phyloP scores from a whole-genome alignment of 2,888 invertebrate genomes.

The Lasioglossum villosulum region DNA sequence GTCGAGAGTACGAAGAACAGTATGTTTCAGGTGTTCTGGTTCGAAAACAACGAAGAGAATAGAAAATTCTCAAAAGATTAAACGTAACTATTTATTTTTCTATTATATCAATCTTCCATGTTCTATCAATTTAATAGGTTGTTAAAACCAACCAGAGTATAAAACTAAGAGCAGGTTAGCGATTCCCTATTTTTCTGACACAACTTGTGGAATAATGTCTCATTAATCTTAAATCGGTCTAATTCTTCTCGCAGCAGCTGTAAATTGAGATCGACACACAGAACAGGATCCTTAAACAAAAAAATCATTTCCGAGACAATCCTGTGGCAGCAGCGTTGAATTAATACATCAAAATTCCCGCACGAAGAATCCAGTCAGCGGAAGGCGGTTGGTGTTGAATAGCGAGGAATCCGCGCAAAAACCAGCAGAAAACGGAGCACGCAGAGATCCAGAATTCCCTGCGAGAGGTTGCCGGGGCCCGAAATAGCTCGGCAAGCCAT shows the following conservation, averaged over 20 bases:
- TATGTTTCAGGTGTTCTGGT: background rate
- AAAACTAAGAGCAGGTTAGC: too few relatives aligned
- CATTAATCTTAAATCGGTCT: too few relatives aligned
- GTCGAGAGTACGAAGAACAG: background rate
- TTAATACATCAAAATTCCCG: background rate
- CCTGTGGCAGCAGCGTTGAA: background rate
- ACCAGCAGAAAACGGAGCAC: background rate
- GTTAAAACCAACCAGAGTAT: too few relatives aligned
- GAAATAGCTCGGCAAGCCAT: background rate
- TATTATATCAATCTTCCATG: too few relatives aligned
- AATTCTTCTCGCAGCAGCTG: too few relatives aligned
- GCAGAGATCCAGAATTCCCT: background rate
- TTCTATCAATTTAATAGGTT: background rate
- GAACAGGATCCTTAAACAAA: background rate
- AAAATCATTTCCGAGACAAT: background rate
- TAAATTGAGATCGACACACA: background rate
- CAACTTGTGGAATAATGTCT: too few relatives aligned
- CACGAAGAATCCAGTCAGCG: background rate
- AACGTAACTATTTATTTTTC: too few relatives aligned
- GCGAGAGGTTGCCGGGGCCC: background rate
- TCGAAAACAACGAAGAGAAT: background rate
- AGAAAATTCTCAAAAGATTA: background rate
- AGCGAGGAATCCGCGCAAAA: background rate
- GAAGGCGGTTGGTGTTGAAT: background rate
- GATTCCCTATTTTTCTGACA: too few relatives aligned